Conservation (phyloP, 2,113 vertebrate genomes). For the Cynocephalus volans region DNA sequence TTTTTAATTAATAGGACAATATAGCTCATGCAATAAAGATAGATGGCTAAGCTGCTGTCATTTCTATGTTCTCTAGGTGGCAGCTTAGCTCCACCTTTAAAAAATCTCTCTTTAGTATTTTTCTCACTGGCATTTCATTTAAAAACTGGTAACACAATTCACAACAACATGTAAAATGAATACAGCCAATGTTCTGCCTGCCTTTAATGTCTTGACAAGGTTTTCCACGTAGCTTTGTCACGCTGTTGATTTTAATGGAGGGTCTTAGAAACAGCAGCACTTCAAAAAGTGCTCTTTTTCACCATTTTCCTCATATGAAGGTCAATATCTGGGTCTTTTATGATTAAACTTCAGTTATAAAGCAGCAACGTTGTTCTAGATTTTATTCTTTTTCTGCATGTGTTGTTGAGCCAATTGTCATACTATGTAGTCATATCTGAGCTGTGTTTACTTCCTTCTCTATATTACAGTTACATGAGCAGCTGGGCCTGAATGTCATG, state of each 20-base stretch:
- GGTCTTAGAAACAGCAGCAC: not conserved
- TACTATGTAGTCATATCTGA: not conserved
- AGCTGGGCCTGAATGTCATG: conserved; percentile 46
- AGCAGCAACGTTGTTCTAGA: not conserved
- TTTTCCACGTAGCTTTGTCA: conserved; percentile 71
- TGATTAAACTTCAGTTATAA: conserved; percentile 11
- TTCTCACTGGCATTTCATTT: conserved; percentile 77
- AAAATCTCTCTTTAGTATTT: conserved; percentile 60
- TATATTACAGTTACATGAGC: not conserved
- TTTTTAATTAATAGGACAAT: not conserved
- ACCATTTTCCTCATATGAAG: conserved; percentile 48
- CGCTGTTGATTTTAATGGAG: conserved; percentile 65
- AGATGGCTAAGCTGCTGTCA: conserved; percentile 35
- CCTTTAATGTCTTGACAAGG: conserved; percentile 69
- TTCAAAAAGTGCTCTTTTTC: not conserved
- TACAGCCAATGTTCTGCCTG: conserved; percentile 54
- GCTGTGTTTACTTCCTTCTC: not conserved
- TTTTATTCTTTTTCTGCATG: not conserved
- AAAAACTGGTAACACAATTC: conserved; percentile 63
- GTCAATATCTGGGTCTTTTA: not conserved
- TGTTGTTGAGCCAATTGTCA: not conserved
- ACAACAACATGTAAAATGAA: conserved; percentile 69
- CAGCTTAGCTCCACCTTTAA: conserved; percentile 78
- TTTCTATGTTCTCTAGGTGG: conserved; percentile 78
- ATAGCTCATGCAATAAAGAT: not conserved